These are phyloP conservation scores for Aphis craccivora DNA, from an alignment of 1,140 invertebrate genomes.

Conservation along the genomic window DNA sequence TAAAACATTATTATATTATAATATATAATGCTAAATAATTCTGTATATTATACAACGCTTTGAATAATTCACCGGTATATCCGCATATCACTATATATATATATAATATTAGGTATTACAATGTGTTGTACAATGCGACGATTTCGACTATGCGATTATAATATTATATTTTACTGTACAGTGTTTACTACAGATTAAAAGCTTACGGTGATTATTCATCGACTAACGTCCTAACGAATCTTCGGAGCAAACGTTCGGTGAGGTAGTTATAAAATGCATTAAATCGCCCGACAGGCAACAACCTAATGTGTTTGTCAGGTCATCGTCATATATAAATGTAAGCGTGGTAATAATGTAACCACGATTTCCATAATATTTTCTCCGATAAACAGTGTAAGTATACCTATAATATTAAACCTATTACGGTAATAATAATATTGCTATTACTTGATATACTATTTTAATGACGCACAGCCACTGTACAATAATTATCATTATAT, in stretches of 20 bases:
- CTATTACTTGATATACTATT: neutral
- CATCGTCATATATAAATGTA: neutral
- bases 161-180: neutral
- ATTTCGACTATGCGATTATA: neutral
- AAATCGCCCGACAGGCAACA: neutral
- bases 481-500: neutral
- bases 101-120: neutral
- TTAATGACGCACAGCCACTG: neutral
- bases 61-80: neutral
- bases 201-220: neutral
- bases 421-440: neutral
- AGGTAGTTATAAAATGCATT: slow-evolving; percentile 9
- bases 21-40: neutral
- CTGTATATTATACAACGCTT: neutral
- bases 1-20: neutral
- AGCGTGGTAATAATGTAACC: neutral
- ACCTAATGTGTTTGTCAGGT: neutral
- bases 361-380: slow-evolving; percentile 17
- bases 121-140: neutral
- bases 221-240: slow-evolving; percentile 22
- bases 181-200: neutral
- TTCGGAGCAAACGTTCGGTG: neutral
- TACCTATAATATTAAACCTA: neutral
- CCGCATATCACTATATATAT: neutral
- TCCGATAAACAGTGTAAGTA: neutral